Evolutionary conservation across 2,113 vertebrate species (phyloP).

Genomic region (Mus spicilegus): DNA sequence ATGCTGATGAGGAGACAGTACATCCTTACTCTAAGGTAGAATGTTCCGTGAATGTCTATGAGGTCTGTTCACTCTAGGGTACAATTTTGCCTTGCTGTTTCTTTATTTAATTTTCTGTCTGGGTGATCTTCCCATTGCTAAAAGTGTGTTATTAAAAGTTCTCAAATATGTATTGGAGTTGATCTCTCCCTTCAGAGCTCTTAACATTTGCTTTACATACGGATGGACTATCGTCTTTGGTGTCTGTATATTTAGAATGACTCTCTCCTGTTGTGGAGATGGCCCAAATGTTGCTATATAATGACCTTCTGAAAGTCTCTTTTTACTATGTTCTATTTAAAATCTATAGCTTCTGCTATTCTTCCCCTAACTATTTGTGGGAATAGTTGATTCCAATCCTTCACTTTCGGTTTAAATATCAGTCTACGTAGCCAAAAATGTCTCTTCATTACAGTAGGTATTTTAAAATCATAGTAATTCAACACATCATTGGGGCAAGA

Average conservation of each 20-base stretch:
- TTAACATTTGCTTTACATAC: neutral
- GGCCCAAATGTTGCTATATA: neutral
- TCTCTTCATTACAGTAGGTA: neutral
- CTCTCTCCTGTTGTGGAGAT: neutral
- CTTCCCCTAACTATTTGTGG: neutral
- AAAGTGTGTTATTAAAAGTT: neutral
- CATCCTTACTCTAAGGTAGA: neutral
- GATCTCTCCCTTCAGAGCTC: neutral
- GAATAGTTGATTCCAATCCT: neutral
- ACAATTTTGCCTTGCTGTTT: neutral
- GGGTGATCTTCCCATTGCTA: neutral
- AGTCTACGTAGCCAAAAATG: neutral
- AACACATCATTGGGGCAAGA: neutral
- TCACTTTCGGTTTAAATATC: neutral
- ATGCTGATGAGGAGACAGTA: neutral
- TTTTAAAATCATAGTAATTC: neutral
- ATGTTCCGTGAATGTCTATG: neutral
- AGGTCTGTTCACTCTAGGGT: neutral
- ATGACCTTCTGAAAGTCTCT: neutral
- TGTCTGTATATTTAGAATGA: neutral
- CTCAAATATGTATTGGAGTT: neutral
- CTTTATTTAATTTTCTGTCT: constrained; percentile 1
- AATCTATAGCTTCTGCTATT: neutral
- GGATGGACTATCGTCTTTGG: neutral
- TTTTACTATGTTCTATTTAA: neutral